A percentile compares a stretch with the other conserved stretches of the same genome.
phyloP scores from a whole-genome alignment of 2,888 invertebrate species.

The Rhamphomyia laevipes region DNA sequence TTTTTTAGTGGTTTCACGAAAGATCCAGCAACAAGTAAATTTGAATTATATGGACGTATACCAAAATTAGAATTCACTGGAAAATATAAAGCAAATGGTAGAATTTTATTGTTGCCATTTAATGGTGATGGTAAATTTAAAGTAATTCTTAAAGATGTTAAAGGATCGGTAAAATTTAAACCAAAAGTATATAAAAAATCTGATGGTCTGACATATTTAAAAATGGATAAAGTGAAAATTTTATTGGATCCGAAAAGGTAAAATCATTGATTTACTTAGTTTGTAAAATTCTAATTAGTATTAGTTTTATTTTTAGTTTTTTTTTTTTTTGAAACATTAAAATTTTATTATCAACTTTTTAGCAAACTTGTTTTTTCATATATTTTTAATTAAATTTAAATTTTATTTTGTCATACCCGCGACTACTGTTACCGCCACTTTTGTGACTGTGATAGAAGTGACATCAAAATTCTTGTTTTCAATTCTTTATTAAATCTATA shows the following conservation, averaged over 20 bases:
- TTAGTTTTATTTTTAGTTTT: neutral
- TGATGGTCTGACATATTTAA: conserved; percentile 6
- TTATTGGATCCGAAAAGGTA: conserved; percentile 1
- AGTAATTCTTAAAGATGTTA: conserved; percentile 8
- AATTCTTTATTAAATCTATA: no score
- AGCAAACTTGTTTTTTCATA: no score
- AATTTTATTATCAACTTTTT: no score
- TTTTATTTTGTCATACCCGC: no score
- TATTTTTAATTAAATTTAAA: no score
- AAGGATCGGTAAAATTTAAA: conserved; percentile 10
- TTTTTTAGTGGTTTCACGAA: conserved; percentile 9
- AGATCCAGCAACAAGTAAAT: conserved; percentile 7
- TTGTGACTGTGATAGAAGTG: no score
- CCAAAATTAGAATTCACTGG: conserved; percentile 7
- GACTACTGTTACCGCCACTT: no score
- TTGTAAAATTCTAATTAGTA: no score
- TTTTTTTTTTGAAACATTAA: neutral
- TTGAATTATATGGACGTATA: conserved; percentile 5
- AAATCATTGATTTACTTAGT: neutral
- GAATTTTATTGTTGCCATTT: conserved; percentile 25
- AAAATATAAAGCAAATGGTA: conserved; percentile 22
- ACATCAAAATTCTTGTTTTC: no score
- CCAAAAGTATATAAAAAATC: conserved; percentile 6
- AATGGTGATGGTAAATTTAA: conserved; percentile 18
- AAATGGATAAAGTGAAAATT: conserved; percentile 4